Evolutionary conservation across 2,888 invertebrate genomes (phyloP).

Genomic region (Drosophila tripunctata): DNA sequence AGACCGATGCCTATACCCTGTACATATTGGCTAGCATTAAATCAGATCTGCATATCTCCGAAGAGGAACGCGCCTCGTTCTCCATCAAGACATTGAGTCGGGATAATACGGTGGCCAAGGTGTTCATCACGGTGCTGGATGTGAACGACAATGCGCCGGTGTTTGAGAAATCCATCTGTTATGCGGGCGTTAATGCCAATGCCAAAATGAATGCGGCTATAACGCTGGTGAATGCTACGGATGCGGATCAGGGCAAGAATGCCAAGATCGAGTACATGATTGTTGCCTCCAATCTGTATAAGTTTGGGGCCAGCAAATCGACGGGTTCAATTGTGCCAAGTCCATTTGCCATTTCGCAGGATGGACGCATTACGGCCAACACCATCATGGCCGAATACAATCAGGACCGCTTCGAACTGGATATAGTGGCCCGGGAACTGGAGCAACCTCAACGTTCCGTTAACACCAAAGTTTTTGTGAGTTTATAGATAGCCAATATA

Average conservation of each 20-base stretch:
- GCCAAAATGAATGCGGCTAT: constrained; percentile 91
- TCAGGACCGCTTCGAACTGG: constrained; percentile 93
- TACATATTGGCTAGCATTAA: constrained; percentile 93
- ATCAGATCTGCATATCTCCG: constrained; percentile 88
- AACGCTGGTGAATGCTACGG: constrained; percentile 90
- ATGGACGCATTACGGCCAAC: constrained; percentile 86
- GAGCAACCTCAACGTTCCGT: constrained; percentile 92
- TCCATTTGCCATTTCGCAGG: constrained; percentile 87
- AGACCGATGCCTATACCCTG: constrained; percentile 89
- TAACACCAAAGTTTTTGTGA: constrained; percentile 91
- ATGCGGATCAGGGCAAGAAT: constrained; percentile 93
- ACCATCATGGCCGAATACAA: constrained; percentile 94
- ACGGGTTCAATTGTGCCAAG: constrained; percentile 95
- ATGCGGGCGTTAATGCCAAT: constrained; percentile 90
- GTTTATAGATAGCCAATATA: constrained; percentile 69
- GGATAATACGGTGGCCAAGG: constrained; percentile 89
- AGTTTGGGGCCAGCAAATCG: constrained; percentile 88
- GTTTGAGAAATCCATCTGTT: constrained; percentile 86
- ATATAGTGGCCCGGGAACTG: constrained; percentile 92
- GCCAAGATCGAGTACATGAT: constrained; percentile 93
- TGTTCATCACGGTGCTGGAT: constrained; percentile 90
- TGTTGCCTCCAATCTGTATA: constrained; percentile 91
- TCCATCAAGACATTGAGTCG: constrained; percentile 84
- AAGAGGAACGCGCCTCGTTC: constrained; percentile 85
- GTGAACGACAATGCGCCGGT: constrained; percentile 94